phyloP scores from a whole-genome alignment of 2,113 vertebrate species.

The Amblyornis subalaris region DNA sequence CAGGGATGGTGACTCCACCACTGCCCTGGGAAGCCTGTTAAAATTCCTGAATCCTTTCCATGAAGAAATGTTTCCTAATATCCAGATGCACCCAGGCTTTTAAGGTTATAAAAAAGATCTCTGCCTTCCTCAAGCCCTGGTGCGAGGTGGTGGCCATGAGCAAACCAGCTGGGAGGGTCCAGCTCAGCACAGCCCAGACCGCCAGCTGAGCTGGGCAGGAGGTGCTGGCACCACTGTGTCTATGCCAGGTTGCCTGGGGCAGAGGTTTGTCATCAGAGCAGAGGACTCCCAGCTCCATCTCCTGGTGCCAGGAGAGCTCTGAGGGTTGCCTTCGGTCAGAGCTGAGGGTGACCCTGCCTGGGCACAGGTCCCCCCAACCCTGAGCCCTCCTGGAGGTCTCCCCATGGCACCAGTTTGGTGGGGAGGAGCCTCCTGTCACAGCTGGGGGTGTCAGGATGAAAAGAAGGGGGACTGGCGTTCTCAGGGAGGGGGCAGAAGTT shows the following conservation, averaged over 20 bases:
- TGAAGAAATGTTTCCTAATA: background rate
- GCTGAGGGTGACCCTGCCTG: background rate
- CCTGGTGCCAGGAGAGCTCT: rapidly evolving
- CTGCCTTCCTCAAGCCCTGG: background rate
- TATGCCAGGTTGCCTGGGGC: background rate
- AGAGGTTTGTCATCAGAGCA: rapidly evolving
- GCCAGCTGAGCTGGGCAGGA: background rate
- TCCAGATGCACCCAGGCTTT: background rate
- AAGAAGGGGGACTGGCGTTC: background rate
- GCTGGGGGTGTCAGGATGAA: background rate
- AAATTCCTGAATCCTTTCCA: background rate
- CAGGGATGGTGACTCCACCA: background rate
- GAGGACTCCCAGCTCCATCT: background rate
- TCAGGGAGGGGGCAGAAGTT: background rate
- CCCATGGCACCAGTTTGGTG: background rate
- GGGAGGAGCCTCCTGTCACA: background rate
- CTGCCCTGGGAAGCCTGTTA: background rate
- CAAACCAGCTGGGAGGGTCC: background rate
- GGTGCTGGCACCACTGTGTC: background rate
- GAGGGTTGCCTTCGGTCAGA: background rate
- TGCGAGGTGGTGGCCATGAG: background rate
- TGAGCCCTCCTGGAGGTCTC: background rate
- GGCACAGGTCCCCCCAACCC: background rate
- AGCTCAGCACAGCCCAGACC: background rate
- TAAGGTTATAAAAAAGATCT: background rate